phyloP scores from a whole-genome alignment of 2,797 vertebrate species.

The Choloepus didactylus region DNA sequence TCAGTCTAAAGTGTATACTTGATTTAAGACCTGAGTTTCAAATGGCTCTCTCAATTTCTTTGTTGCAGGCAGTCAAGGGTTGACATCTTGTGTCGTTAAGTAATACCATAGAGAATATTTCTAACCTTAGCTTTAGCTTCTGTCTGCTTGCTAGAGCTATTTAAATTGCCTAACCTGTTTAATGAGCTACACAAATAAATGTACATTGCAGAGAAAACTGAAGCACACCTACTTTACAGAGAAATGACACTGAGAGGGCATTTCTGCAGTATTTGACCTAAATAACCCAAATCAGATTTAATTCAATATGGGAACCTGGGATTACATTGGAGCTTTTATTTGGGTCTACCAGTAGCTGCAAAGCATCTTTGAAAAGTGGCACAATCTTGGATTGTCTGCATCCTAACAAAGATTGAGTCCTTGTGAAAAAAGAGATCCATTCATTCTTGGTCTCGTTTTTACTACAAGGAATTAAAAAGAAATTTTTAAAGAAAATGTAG shows the following conservation, averaged over 20 bases:
- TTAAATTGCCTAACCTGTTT: slow-evolving; percentile 80
- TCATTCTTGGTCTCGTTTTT: slow-evolving; percentile 50
- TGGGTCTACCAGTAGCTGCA: slow-evolving; percentile 47
- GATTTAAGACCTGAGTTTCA: slow-evolving; percentile 65
- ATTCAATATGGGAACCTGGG: slow-evolving; percentile 79
- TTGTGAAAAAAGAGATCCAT: background rate
- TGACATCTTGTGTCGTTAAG: slow-evolving; percentile 69
- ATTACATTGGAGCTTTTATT: slow-evolving; percentile 62
- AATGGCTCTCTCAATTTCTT: slow-evolving; percentile 10
- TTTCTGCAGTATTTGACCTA: slow-evolving; percentile 70
- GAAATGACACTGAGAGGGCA: slow-evolving; percentile 74
- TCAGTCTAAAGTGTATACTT: background rate
- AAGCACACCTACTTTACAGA: slow-evolving; percentile 70
- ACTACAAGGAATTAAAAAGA: background rate
- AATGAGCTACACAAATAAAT: slow-evolving; percentile 85
- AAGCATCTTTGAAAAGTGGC: slow-evolving; percentile 36
- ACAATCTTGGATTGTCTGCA: background rate
- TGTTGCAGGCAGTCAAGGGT: slow-evolving; percentile 47
- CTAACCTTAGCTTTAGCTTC: slow-evolving; percentile 50
- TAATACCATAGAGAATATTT: slow-evolving; percentile 79
- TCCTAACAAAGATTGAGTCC: slow-evolving; percentile 4
- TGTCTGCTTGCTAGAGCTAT: slow-evolving; percentile 77
- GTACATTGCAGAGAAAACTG: slow-evolving; percentile 73
- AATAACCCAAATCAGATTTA: slow-evolving; percentile 76
- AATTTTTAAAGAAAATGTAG: slow-evolving; percentile 5